Evolutionary conservation across 2,797 vertebrate species (phyloP), one percentile per base, ranked within the genome.

Genomic region (Eulemur albifrons): DNA sequence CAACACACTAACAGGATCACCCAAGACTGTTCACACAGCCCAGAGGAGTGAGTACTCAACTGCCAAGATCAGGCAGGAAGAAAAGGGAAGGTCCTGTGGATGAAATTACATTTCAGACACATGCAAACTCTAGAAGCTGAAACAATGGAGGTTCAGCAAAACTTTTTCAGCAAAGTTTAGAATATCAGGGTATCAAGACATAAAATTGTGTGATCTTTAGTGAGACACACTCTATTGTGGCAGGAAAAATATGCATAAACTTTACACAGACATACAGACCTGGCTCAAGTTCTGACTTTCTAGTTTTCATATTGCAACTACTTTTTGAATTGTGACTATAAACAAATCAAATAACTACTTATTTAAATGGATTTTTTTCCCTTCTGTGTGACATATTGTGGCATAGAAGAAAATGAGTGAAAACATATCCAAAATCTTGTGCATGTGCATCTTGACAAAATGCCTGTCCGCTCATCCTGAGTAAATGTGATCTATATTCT

Each of bases 361-460:
- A 65, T 83, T 63, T 40, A 30, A 82, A 87, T 76, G 30, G 18
- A 23, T 13, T 54, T 27, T 82, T 82, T 65, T 38, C 4, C 2
- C 50, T 89, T 93, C 76, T 25, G 59, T 59, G 7, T 89, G 27
- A 73, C 20, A 85, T 67, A 54, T 80, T 83, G 59, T 30, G 11
- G 35, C 35, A 69, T 48, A 14, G 8, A 61, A 87, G 23, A 94
- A 88, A 14, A 73, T n/a, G 13, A 54, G 43, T 67, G 15, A 54
- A 75, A 89, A 90, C 11, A 77, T 32, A 85, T 25, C 96, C 7
- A 30, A 90, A 76, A 84, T 81, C 38, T 52, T 85, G 38, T 76
- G 27, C 35, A 23, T 82, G 50, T 88, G 21, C 7, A 54, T 45
- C n/a, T 95, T 94, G 69, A 91, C 48, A 86, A 93, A 92, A 93